Conservation (phyloP, 2,888 invertebrate genomes). For the Biston betularia region DNA sequence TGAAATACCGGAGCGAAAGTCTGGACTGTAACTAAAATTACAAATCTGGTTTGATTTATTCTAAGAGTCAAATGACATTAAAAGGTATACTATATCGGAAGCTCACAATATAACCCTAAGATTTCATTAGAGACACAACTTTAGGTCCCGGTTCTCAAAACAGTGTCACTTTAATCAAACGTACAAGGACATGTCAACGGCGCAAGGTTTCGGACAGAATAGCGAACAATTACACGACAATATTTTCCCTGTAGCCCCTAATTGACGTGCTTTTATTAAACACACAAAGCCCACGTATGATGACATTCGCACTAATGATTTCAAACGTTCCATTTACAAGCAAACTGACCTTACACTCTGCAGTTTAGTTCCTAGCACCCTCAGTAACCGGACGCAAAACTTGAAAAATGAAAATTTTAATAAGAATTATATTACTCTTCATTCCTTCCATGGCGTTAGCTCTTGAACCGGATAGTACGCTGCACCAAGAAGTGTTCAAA, state of each 20-base stretch:
- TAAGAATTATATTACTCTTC: conserved; percentile 51
- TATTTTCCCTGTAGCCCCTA: conserved; percentile 71
- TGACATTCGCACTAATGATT: conserved; percentile 72
- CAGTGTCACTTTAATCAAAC: conserved; percentile 17
- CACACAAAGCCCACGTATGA: conserved; percentile 57
- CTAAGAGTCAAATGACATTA: too few species aligned
- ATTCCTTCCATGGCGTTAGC: conserved; percentile 43
- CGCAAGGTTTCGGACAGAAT: conserved; percentile 44
- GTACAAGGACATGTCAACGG: conserved; percentile 26
- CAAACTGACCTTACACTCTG: conserved; percentile 58
- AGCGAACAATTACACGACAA: conserved; percentile 67
- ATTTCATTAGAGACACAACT: not conserved
- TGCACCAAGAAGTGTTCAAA: conserved; percentile 64
- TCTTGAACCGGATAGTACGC: conserved; percentile 27
- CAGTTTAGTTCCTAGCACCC: conserved; percentile 56
- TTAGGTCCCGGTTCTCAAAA: not conserved
- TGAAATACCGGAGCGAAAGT: too few species aligned
- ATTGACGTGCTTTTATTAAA: conserved; percentile 76
- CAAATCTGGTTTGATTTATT: too few species aligned
- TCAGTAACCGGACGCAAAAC: conserved; percentile 46
- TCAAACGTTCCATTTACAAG: conserved; percentile 55
- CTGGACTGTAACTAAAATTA: too few species aligned
- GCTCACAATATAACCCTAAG: too few species aligned
- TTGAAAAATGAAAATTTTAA: conserved; percentile 55
- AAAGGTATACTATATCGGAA: too few species aligned